Conservation (phyloP, 2,888 invertebrate species). For the Malachius bipustulatus region DNA sequence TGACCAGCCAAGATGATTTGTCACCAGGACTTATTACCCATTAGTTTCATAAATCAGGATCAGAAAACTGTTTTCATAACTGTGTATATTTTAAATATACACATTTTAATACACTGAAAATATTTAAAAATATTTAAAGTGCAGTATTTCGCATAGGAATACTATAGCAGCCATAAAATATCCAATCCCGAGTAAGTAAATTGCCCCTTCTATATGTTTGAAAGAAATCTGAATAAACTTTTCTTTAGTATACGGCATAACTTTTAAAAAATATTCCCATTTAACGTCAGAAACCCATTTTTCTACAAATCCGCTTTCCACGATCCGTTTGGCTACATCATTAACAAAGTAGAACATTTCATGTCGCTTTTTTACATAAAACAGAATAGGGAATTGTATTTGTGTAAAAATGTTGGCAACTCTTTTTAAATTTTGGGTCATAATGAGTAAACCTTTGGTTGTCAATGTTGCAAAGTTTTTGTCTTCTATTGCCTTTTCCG, state of each 20-base stretch:
- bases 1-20: too few species aligned
- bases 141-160: too few species aligned
- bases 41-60: too few species aligned
- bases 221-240: constrained; percentile 9
- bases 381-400: constrained; percentile 10
- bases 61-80: too few species aligned
- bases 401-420: constrained; percentile 12
- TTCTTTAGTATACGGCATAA: neutral
- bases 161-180: neutral
- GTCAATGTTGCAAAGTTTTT: constrained; percentile 14
- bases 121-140: too few species aligned
- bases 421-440: constrained; percentile 11
- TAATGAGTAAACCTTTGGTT: constrained; percentile 14
- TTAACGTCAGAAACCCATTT: constrained; percentile 11
- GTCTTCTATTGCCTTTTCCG: constrained; percentile 6
- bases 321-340: constrained; percentile 7
- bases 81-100: too few species aligned
- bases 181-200: constrained; percentile 8
- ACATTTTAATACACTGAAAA: too few species aligned
- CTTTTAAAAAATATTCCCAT: constrained; percentile 12
- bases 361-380: constrained; percentile 14
- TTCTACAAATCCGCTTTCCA: constrained; percentile 13
- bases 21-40: too few species aligned
- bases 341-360: constrained; percentile 13
- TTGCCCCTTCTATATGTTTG: constrained; percentile 10